These are phyloP conservation scores for Mesoclemmys tuberculata DNA, from an alignment of 2,113 vertebrate species.

Conservation along the genomic window DNA sequence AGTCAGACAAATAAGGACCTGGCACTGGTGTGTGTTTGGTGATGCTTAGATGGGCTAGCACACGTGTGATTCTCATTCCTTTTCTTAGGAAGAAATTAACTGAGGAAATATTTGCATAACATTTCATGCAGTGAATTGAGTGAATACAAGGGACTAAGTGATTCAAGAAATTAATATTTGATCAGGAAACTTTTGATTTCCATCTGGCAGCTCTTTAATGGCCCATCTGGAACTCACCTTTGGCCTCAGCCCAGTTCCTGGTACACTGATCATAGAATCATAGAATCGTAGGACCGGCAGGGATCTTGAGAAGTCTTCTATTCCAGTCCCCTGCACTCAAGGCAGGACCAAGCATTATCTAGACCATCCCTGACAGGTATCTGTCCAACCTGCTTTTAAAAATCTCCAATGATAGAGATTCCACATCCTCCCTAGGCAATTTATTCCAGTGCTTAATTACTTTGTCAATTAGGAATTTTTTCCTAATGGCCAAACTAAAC, in stretches of 20 bases:
- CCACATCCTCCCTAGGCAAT: too few relatives aligned
- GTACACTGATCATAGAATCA: not conserved
- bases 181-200: not conserved
- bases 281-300: too few relatives aligned
- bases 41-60: not conserved
- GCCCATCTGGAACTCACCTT: not conserved
- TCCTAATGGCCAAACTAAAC: too few relatives aligned
- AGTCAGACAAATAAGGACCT: not conserved
- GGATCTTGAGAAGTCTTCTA: too few relatives aligned
- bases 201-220: not conserved
- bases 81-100: not conserved
- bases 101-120: accelerated
- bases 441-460: too few relatives aligned
- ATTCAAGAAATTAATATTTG: not conserved
- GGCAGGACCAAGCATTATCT: too few relatives aligned
- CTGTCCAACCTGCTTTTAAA: too few relatives aligned
- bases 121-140: not conserved
- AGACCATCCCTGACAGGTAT: too few relatives aligned
- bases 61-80: accelerated
- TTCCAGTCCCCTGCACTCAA: too few relatives aligned
- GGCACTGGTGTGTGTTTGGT: not conserved
- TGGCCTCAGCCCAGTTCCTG: not conserved
- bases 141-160: not conserved
- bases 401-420: too few relatives aligned
- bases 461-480: too few relatives aligned